Conservation (phyloP, 2,888 invertebrate species). For the Orgyia antiqua region DNA sequence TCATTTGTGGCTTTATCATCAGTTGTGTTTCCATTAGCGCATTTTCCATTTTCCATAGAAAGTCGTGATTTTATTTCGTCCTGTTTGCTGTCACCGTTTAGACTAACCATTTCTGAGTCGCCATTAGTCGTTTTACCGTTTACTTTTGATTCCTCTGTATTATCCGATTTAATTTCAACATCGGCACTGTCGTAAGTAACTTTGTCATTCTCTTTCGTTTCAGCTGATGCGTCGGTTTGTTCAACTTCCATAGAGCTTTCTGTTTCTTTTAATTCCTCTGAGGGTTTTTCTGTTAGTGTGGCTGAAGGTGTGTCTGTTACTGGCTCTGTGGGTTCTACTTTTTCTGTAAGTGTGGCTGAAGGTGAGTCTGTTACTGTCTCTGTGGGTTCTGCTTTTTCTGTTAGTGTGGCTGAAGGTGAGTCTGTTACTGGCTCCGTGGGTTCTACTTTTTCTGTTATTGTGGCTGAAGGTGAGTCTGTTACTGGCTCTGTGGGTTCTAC, state of each 20-base stretch:
- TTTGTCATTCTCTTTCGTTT: constrained; percentile 13
- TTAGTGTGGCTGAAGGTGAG: too few relatives aligned
- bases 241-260: constrained; percentile 7
- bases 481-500: too few relatives aligned
- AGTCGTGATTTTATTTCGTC: constrained; percentile 55
- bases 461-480: too few relatives aligned
- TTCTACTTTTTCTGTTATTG: too few relatives aligned
- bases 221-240: constrained; percentile 1
- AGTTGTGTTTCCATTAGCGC: constrained; percentile 39
- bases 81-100: constrained; percentile 55
- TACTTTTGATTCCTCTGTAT: constrained; percentile 40
- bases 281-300: constrained; percentile 6
- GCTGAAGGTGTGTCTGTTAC: constrained; percentile 9
- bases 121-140: constrained; percentile 62
- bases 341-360: constrained; percentile 4
- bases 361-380: constrained; percentile 9
- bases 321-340: constrained; percentile 10
- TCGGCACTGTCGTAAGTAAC: constrained; percentile 21
- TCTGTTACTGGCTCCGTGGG: too few relatives aligned
- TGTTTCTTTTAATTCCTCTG: too few relatives aligned
- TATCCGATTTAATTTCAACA: constrained; percentile 14
- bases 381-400: too few relatives aligned
- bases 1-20: constrained; percentile 61
- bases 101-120: constrained; percentile 33
- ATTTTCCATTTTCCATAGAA: constrained; percentile 56